Evolutionary conservation across 92 coral and sea anemone genomes (phyloP).

Genomic region (Paragorgia papillata): DNA sequence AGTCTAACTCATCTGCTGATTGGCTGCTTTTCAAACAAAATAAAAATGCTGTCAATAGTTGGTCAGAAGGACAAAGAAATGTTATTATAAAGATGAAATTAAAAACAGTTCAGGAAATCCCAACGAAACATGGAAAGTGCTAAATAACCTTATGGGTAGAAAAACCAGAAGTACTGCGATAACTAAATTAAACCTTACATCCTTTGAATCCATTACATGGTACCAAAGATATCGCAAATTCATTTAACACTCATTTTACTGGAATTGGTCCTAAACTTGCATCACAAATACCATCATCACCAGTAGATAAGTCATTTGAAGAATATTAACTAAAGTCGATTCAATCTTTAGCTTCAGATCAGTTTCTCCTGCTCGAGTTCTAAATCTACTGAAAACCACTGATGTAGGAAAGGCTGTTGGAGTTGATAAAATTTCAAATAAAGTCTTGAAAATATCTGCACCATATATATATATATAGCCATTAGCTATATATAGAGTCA

Average conservation of each 20-base stretch:
- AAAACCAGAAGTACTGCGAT: conserved; percentile 16
- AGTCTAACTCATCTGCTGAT: neutral
- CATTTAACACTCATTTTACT: conserved; percentile 37
- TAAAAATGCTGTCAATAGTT: neutral
- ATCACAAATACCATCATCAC: conserved; percentile 28
- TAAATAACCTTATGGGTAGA: conserved; percentile 35
- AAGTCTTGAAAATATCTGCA: neutral
- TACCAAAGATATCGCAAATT: conserved; percentile 39
- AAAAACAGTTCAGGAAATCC: conserved; percentile 26
- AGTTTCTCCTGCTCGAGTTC: neutral
- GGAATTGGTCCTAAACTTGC: conserved; percentile 31
- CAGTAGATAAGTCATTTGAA: conserved; percentile 9
- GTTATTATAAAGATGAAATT: conserved; percentile 35
- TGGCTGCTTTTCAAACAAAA: neutral
- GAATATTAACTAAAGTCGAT: conserved; percentile 27
- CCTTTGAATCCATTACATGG: conserved; percentile 17
- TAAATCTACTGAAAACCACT: conserved; percentile 4
- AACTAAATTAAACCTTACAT: conserved; percentile 20
- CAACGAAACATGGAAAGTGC: conserved; percentile 47
- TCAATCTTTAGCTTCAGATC: conserved; percentile 1
- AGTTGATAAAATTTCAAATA: conserved; percentile 36
- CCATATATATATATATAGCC: conserved; percentile 1
- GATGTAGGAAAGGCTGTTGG: conserved; percentile 3
- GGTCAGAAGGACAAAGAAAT: conserved; percentile 29
- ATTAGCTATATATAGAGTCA: no score